phyloP scores from a whole-genome alignment of 2,113 vertebrate genomes.

The Taurulus bubalis region DNA sequence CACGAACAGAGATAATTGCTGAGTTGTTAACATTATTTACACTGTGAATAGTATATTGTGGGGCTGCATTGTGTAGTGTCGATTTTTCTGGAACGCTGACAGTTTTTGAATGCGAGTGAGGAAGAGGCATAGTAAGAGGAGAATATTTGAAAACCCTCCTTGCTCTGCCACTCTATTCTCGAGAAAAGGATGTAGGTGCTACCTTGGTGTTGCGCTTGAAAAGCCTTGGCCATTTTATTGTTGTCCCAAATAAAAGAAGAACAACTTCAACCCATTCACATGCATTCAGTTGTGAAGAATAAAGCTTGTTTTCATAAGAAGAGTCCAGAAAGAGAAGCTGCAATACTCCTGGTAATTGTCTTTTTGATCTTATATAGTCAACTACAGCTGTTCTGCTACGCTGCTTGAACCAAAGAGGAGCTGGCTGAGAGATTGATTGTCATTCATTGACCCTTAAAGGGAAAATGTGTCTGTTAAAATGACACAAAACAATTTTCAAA shows the following conservation, averaged over 20 bases:
- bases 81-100: not conserved
- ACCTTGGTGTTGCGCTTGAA: constrained; percentile 19
- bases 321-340: constrained; percentile 1
- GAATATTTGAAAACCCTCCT: constrained; percentile 18
- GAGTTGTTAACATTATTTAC: constrained; percentile 17
- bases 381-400: constrained; percentile 18
- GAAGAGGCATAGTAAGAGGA: constrained; percentile 13
- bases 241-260: constrained; percentile 22
- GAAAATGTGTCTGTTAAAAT: not conserved
- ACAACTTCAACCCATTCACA: not conserved
- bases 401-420: constrained; percentile 13
- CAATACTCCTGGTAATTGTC: constrained; percentile 17
- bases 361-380: constrained; percentile 33
- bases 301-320: constrained; percentile 6
- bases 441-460: not conserved
- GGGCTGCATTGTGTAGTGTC: not conserved
- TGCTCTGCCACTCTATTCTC: constrained; percentile 19
- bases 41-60: not conserved
- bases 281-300: constrained; percentile 25
- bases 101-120: not conserved
- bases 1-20: not conserved
- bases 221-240: constrained; percentile 25
- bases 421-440: constrained; percentile 3
- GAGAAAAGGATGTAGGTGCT: constrained; percentile 42
- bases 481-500: not conserved